Conservation (phyloP, 2,797 vertebrate species). For the Accipiter minullus region DNA sequence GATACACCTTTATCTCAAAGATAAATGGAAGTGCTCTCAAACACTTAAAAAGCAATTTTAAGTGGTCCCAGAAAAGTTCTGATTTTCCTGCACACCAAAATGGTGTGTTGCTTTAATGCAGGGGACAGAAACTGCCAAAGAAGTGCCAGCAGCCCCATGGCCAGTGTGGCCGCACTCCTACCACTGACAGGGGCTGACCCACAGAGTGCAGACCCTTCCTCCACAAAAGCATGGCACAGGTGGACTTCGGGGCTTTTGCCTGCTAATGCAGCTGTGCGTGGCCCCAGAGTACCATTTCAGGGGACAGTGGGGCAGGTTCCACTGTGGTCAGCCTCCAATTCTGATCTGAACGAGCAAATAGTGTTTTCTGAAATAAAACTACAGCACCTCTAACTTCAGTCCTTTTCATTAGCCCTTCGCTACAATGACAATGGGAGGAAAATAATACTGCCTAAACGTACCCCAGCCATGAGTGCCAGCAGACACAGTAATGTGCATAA, state of each 20-base stretch:
- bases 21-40: background rate
- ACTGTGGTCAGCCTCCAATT: rapidly evolving
- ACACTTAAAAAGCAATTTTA: background rate
- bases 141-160: background rate
- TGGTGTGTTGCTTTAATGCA: background rate
- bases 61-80: background rate
- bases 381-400: background rate
- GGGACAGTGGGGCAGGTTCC: background rate
- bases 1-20: background rate
- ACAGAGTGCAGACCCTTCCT: background rate
- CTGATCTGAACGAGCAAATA: background rate
- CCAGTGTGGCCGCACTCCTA: background rate
- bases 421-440: background rate
- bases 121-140: background rate
- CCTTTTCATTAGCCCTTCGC: background rate
- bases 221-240: rapidly evolving
- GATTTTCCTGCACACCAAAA: background rate
- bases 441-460: background rate
- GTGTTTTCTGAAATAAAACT: background rate
- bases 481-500: background rate
- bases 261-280: rapidly evolving
- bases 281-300: rapidly evolving
- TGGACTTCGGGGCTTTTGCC: no score
- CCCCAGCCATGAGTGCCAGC: background rate
- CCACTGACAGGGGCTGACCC: no score